Evolutionary conservation across 1,140 invertebrate genomes (phyloP).

Genomic region (Ceratina japonica): DNA sequence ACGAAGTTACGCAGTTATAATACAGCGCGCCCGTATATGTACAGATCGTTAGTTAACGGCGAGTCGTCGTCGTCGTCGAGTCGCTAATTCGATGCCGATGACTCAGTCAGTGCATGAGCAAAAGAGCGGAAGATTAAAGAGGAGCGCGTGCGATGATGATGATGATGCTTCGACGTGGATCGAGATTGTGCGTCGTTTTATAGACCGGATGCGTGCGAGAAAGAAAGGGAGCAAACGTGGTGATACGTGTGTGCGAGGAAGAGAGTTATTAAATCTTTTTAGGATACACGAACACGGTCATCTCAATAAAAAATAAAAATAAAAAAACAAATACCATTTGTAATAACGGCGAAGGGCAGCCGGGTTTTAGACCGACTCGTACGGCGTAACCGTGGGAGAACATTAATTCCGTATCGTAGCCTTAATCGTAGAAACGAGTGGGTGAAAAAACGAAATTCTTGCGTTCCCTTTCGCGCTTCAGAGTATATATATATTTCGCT

Average conservation of each 20-base stretch:
- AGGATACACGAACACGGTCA: conserved; percentile 44
- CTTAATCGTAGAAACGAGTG: conserved; percentile 49
- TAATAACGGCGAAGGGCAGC: background rate
- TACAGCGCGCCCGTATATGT: conserved; percentile 56
- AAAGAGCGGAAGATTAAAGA: conserved; percentile 8
- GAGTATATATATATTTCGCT: conserved; percentile 20
- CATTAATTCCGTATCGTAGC: conserved; percentile 32
- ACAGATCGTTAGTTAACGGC: conserved; percentile 54
- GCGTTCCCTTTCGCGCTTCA: conserved; percentile 54
- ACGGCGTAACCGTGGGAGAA: conserved; percentile 9
- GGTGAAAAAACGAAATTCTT: conserved; percentile 36
- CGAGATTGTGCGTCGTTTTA: conserved; percentile 15
- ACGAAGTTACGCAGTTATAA: conserved; percentile 41
- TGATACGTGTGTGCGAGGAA: background rate
- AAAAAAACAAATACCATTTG: background rate
- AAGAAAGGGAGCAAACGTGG: conserved; percentile 2
- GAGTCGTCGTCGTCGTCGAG: conserved; percentile 35
- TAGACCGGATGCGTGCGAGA: conserved; percentile 17
- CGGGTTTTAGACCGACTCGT: conserved; percentile 30
- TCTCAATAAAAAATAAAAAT: background rate
- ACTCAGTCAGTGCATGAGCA: conserved; percentile 1
- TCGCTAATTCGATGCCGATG: conserved; percentile 31
- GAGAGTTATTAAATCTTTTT: conserved; percentile 39
- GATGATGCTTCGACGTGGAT: conserved; percentile 29
- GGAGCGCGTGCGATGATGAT: conserved; percentile 13